Percentiles rank a stretch among this genome's conserved stretches.
Conservation (phyloP, 2,797 vertebrate genomes). For the Numenius phaeopus region DNA sequence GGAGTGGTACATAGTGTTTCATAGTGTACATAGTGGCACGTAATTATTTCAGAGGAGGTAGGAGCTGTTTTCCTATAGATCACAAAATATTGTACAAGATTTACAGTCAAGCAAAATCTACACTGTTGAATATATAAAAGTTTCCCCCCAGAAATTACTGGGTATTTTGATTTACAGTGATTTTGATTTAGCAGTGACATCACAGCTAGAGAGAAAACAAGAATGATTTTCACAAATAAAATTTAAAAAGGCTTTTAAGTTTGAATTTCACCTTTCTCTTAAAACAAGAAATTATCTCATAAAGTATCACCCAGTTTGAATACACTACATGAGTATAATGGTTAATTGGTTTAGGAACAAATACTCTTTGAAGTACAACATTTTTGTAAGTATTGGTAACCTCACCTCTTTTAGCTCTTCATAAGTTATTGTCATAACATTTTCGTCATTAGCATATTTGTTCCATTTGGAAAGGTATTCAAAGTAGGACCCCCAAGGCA, state of each 20-base stretch:
- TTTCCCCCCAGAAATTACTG: rapidly evolving
- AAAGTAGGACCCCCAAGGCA: slow-evolving; percentile 88
- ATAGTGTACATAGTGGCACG: too few relatives aligned
- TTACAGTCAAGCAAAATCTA: not conserved
- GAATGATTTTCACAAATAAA: not conserved
- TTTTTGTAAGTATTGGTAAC: not conserved
- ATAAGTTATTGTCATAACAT: slow-evolving; percentile 86
- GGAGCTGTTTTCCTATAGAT: not conserved
- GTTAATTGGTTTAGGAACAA: not conserved
- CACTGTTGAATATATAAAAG: not conserved
- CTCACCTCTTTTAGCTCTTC: slow-evolving; percentile 88
- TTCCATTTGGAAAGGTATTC: slow-evolving; percentile 86
- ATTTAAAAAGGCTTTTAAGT: rapidly evolving
- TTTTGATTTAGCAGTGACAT: not conserved
- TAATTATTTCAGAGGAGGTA: not conserved
- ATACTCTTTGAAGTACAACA: not conserved
- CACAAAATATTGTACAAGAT: not conserved
- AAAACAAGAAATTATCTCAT: not conserved
- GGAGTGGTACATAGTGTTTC: not conserved
- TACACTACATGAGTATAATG: not conserved
- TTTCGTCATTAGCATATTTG: slow-evolving; percentile 80
- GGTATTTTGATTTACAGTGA: not conserved
- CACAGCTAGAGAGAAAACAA: not conserved
- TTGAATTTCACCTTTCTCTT: not conserved
- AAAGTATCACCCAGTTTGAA: rapidly evolving